phyloP scores from a whole-genome alignment of 2,113 vertebrate genomes.

The Tychaedon coryphoeus region DNA sequence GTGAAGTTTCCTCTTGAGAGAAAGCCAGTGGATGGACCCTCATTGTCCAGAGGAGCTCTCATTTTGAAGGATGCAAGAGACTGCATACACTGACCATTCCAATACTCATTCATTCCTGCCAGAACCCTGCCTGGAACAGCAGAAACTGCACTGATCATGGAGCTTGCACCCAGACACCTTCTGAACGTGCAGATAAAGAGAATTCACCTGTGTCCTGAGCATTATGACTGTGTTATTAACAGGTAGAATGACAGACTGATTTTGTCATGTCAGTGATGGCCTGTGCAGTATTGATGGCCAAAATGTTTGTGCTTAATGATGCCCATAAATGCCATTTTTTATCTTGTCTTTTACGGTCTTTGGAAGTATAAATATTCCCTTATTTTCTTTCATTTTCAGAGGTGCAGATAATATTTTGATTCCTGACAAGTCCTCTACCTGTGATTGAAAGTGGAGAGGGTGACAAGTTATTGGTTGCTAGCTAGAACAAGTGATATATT shows the following conservation, averaged over 20 bases:
- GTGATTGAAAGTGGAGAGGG: not conserved
- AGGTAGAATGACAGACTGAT: not conserved
- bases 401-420: not conserved
- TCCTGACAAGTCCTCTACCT: not conserved
- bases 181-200: not conserved
- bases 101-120: not conserved
- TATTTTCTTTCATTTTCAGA: slow-evolving; percentile 12
- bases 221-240: not conserved
- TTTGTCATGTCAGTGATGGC: not conserved
- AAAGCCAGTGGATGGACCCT: not conserved
- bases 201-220: not conserved
- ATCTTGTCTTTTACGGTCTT: not conserved
- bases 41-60: not conserved
- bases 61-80: not conserved
- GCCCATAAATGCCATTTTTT: not conserved
- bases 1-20: not conserved
- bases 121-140: not conserved
- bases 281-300: not conserved
- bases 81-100: not conserved
- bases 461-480: not conserved
- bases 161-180: not conserved
- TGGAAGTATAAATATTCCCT: not conserved
- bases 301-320: not conserved
- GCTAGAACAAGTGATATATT: not conserved
- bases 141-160: not conserved